A percentile compares a stretch with the other conserved stretches of the same genome.
These are phyloP conservation scores for Fistularia commersonii DNA, from an alignment of 2,797 vertebrate species.

Conservation along the genomic window DNA sequence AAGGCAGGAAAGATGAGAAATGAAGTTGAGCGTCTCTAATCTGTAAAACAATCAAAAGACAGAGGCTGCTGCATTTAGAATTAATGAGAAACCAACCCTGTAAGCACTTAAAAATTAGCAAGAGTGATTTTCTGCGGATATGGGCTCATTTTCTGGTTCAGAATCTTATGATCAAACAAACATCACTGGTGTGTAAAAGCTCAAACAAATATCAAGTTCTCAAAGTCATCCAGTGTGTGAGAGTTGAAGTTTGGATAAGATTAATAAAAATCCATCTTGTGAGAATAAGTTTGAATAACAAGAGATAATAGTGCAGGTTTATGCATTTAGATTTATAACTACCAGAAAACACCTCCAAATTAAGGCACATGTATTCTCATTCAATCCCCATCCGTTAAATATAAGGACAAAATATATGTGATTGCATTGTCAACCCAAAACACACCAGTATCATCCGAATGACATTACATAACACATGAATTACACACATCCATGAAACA, in stretches of 20 bases:
- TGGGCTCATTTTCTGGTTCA: conserved; percentile 44
- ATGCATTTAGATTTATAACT: conserved; percentile 37
- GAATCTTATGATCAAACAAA: conserved; percentile 35
- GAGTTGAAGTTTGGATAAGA: conserved; percentile 26
- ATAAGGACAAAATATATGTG: not conserved
- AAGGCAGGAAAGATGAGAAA: conserved; percentile 20
- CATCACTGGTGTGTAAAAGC: conserved; percentile 22
- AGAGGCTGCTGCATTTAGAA: conserved; percentile 29
- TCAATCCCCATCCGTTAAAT: too few species aligned
- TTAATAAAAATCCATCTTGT: conserved; percentile 4
- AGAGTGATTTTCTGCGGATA: conserved; percentile 31
- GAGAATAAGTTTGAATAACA: conserved; percentile 5
- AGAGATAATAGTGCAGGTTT: conserved; percentile 2
- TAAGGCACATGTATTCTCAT: conserved; percentile 63
- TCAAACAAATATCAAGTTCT: conserved; percentile 36
- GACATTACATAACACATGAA: conserved; percentile 14
- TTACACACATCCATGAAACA: conserved; percentile 27
- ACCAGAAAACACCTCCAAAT: conserved; percentile 16
- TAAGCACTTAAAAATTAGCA: conserved; percentile 40
- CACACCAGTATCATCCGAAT: conserved; percentile 18
- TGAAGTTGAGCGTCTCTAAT: conserved; percentile 39
- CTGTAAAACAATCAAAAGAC: conserved; percentile 39
- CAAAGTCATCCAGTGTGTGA: conserved; percentile 27
- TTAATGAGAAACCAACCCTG: conserved; percentile 48
- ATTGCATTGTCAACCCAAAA: conserved; percentile 10